Evolutionary conservation across 2,113 vertebrate species (phyloP), one percentile per base, ranked within the genome.

Genomic region (Hippocampus mohnikei): DNA sequence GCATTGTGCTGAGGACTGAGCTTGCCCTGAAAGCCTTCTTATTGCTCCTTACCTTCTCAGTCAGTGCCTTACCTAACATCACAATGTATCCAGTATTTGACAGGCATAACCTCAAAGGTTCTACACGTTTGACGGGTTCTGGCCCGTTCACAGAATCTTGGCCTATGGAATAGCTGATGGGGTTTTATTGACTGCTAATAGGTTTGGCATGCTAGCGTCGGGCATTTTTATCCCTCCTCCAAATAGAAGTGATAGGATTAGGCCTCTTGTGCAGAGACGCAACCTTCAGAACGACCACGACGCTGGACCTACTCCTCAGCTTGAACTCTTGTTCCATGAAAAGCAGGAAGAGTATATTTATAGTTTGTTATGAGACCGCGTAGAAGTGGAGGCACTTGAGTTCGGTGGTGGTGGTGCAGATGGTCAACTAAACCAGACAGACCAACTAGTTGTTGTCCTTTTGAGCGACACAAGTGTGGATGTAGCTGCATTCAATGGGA

Each of bases 181-280:
- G 78, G 79, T 63, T 88, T 88, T 84, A 81, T 75, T 71, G 69
- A 73, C 69, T 72, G 72, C 42, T 89, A 88, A 86, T 84, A 73
- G 85, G 78, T 84, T 85, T 85, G 80, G 61, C 76, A 70, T 73
- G 65, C 79, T 69, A 75, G 71, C 72, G 81, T 71, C 50, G 72
- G 78, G 71, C 90, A 86, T 90, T 90, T 89, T 70, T 87, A 74
- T 75, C 85, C 78, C 70, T 67, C 62, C 84, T 80, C 85, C 77
- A 86, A 90, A 89, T 88, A 90, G 78, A 81, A 70, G 75, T 86
- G 85, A 91, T 85, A 69, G 87, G 91, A 91, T 92, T 92, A 91
- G 55, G 68, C 37, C 75, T 87, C 74, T 78, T 85, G 81, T 81
- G 78, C 75, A 82, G 80, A 73, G 76, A 74, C 46, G 63, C 66